phyloP scores from a whole-genome alignment of 2,797 vertebrate genomes.

The Rhabdomys pumilio region DNA sequence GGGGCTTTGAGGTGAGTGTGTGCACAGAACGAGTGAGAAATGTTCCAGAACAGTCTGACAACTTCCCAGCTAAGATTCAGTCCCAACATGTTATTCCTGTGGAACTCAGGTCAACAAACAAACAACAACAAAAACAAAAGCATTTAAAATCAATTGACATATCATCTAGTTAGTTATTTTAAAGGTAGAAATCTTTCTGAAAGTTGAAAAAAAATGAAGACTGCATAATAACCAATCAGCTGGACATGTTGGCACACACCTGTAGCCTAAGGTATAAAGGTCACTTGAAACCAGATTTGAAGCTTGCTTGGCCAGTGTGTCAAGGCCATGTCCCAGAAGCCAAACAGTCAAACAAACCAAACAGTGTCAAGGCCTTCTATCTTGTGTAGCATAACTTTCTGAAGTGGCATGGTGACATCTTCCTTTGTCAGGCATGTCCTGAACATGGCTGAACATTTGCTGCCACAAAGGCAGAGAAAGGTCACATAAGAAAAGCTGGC shows the following conservation, averaged over 20 bases:
- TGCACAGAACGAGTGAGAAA: background rate
- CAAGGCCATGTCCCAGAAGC: background rate
- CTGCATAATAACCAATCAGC: background rate
- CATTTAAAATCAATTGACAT: background rate
- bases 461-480: background rate
- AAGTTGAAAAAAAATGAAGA: conserved; percentile 63
- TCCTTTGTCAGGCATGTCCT: background rate
- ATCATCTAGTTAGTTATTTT: background rate
- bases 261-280: background rate
- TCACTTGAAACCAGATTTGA: background rate
- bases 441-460: background rate
- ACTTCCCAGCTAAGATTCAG: background rate
- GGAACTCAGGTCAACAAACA: background rate
- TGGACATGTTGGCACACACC: background rate
- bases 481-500: background rate
- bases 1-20: no score
- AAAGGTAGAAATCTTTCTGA: conserved; percentile 18
- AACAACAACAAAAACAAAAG: background rate
- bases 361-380: background rate
- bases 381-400: background rate
- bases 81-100: background rate
- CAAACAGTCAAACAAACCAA: background rate
- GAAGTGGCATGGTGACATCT: background rate
- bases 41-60: background rate
- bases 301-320: background rate